Base-by-base conservation (phyloP, 2,888 invertebrate species). In the Lamproptera curius region DNA sequence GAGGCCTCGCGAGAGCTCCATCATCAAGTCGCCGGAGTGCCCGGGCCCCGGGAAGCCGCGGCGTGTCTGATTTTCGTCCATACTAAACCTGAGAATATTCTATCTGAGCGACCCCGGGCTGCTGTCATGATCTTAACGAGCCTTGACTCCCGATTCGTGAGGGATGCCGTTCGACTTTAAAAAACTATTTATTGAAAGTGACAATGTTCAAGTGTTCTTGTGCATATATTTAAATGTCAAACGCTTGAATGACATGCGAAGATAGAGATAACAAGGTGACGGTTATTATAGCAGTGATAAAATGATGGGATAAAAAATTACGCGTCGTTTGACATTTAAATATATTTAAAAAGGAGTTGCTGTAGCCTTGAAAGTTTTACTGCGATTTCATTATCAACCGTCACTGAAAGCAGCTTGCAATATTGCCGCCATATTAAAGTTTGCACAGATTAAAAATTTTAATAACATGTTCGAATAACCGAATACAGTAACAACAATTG, bases 31-130 rank as follows among this genome's bases (percentile, higher is more conserved):
- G 31, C 61, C 80, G 59, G 82, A 81, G 67, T 82, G 81, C 58
- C 81, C 83, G 42, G 86, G 87, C 16, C 83, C 86, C 6, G 86
- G 85, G 46, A 84, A 83, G 61, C 87, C 88, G 46, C 66, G 88
- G 65, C 72, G 77, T 55, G 88, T 88, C 73, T 88, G 88, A 88
- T 88, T 88, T 70, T 85, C 87, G 86, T 85, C 88, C 58, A 81
- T 83, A 69, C 79, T 87, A 55, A 84, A 82, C 79, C 78, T 87
- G 69, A 85, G 85, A 70, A 82, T 88, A 80, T 78, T 87, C 73
- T 86, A 86, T 75, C 80, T 85, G 63, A 73, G 83, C 69, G 87
- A 87, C 72, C 79, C 80, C 28, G 81, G 78, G 48, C 63, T 75
- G 16, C 64, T 48, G 11, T 43, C 42, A 13, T 39, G 34, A 39